phyloP scores from a whole-genome alignment of 2,113 vertebrate species.

The Paradoxurus hermaphroditus region DNA sequence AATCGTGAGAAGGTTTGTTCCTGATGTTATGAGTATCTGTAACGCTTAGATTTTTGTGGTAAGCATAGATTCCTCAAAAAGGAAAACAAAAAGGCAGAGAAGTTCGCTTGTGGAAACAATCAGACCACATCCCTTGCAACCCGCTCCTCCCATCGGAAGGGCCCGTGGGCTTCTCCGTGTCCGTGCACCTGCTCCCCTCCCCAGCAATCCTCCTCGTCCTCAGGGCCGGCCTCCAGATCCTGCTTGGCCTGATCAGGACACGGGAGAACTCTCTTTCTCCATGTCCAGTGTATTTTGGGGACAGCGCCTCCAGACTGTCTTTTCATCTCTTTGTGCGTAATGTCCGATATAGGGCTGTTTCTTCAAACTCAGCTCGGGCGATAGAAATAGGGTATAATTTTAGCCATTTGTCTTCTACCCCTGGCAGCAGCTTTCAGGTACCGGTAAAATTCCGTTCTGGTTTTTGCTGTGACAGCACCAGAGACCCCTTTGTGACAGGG shows the following conservation, averaged over 20 bases:
- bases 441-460: conserved; percentile 34
- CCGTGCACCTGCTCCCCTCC: neutral
- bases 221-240: neutral
- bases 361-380: conserved; percentile 28
- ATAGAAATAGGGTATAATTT: conserved; percentile 26
- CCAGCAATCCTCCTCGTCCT: fast-evolving
- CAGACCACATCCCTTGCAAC: neutral
- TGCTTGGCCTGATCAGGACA: neutral
- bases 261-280: neutral
- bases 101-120: neutral
- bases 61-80: neutral
- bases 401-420: conserved; percentile 42
- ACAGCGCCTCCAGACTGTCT: neutral
- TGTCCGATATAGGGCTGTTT: conserved; percentile 6
- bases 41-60: neutral
- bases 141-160: neutral
- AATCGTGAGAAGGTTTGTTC: neutral
- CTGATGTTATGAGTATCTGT: neutral
- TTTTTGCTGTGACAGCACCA: conserved; percentile 43
- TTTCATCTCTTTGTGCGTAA: conserved; percentile 38
- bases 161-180: too few relatives aligned
- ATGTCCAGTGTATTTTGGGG: neutral
- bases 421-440: neutral
- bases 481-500: neutral
- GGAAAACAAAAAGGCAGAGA: neutral